Base-by-base conservation (phyloP, 1,140 invertebrate genomes). In the Caerostris extrusa region DNA sequence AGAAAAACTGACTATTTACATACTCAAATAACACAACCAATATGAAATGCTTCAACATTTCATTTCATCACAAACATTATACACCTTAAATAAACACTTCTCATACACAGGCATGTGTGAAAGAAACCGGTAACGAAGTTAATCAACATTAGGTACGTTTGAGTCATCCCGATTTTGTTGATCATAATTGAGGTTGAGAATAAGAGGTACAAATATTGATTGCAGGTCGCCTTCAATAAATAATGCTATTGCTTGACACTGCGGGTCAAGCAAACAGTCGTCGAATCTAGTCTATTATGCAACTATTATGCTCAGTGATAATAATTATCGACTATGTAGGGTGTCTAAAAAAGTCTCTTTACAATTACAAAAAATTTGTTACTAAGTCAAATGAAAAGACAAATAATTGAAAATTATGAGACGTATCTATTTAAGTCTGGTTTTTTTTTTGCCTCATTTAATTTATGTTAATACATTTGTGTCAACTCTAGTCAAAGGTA, bases 61-160 rank as follows among this genome's bases (percentile, higher is more conserved):
- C 34, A 34, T 34, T 34, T 34, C 34, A 34, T 34, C 34, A 34
- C 34, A 34, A 34, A 34, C 34, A 34, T 34, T 34, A 34, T 77
- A 77, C 71, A 53, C 71, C 34, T 77, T 77, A 77, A 50, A 77
- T 50, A 77, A 77, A 77, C 71, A 77, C 71, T 50, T 77, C 10
- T 34, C 50, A 77, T 50, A 50, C 34, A 12, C 34, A 77, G 19
- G 71, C 34, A 5, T 77, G 34, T 77, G 34, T 77, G 34, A 0
- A 2, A 3, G 3, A 77, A 50, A 77, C 71, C 50, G 34, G 34
- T 77, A 77, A 12, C 8, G 53, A 53, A 12, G 19, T 5, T 5
- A 64, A 64, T 64, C 61, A 64, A 64, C 12, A 64, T 14, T 17
- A 64, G 17, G 3, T 10, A 53, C 14, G 71, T 2, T 7, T 50